Evolutionary conservation across 2,797 vertebrate species (phyloP).

Genomic region (Hypotaenidia philippensis): DNA sequence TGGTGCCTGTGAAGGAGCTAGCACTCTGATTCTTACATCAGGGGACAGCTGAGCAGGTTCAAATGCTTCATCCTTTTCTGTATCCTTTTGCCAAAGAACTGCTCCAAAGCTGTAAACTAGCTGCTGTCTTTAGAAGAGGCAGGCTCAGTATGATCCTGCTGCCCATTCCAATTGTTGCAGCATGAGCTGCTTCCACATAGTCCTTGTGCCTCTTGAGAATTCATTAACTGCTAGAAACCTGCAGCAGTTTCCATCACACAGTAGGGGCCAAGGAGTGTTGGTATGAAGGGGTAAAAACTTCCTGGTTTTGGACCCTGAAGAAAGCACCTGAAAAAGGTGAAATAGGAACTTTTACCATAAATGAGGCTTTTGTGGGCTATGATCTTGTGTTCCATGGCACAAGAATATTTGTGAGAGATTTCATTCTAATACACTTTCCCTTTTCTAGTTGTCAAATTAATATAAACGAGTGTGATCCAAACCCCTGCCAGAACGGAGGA

Average conservation of each 20-base stretch:
- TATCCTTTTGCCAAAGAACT: background rate
- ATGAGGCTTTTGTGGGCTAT: background rate
- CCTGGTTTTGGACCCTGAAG: background rate
- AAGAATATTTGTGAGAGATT: background rate
- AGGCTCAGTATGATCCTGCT: background rate
- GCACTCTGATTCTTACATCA: accelerated
- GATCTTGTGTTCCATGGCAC: background rate
- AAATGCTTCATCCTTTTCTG: background rate
- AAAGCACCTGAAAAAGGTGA: background rate
- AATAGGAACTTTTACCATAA: background rate
- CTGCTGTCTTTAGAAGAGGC: background rate
- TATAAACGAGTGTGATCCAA: conserved; percentile 88
- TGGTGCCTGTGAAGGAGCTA: background rate
- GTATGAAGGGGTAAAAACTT: background rate
- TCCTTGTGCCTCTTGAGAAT: background rate
- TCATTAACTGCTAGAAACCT: background rate
- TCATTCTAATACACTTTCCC: background rate
- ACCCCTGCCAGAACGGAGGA: conserved; percentile 92
- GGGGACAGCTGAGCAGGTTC: background rate
- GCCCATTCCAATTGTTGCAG: background rate
- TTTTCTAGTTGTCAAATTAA: conserved; percentile 89
- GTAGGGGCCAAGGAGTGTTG: background rate
- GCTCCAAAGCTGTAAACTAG: background rate
- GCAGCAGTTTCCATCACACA: background rate
- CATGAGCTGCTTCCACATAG: accelerated